Evolutionary conservation across 2,797 vertebrate genomes (phyloP).

Genomic region (Knipowitschia caucasica): DNA sequence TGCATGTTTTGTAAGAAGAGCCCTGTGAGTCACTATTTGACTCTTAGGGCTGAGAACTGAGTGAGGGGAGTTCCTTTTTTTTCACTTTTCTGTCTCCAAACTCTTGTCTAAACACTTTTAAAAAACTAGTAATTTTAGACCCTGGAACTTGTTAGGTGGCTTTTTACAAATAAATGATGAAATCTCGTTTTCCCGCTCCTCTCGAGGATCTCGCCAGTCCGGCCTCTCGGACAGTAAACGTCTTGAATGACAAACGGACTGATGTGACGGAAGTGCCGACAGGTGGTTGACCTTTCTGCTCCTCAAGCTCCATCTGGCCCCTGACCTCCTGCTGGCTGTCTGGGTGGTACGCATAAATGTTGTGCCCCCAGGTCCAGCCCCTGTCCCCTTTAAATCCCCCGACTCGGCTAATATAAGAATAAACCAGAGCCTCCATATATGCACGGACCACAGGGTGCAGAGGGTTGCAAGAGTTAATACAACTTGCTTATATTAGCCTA

Average conservation of each 20-base stretch:
- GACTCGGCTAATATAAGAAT: neutral
- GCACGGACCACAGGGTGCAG: neutral
- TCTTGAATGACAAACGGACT: constrained; percentile 9
- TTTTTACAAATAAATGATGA: no score
- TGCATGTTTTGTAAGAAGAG: no score
- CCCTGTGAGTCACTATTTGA: no score
- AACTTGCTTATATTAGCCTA: no score
- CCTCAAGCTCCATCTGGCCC: constrained; percentile 39
- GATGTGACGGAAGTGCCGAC: constrained; percentile 5
- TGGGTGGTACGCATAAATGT: constrained; percentile 18
- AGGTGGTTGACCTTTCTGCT: constrained; percentile 20
- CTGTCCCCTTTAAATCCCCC: neutral
- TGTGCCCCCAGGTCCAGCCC: neutral
- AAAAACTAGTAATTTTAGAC: no score
- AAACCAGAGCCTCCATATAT: neutral
- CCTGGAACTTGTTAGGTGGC: no score
- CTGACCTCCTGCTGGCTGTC: constrained; percentile 26
- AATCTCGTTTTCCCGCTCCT: no score
- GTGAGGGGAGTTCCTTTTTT: no score
- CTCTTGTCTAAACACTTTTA: no score
- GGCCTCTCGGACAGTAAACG: neutral
- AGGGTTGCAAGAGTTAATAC: no score
- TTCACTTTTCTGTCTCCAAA: no score
- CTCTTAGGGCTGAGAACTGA: no score
- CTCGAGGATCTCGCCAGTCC: neutral